Evolutionary conservation across 2,888 invertebrate species (phyloP), one percentile per base, ranked within the genome.

Genomic region (Tholera decimalis): DNA sequence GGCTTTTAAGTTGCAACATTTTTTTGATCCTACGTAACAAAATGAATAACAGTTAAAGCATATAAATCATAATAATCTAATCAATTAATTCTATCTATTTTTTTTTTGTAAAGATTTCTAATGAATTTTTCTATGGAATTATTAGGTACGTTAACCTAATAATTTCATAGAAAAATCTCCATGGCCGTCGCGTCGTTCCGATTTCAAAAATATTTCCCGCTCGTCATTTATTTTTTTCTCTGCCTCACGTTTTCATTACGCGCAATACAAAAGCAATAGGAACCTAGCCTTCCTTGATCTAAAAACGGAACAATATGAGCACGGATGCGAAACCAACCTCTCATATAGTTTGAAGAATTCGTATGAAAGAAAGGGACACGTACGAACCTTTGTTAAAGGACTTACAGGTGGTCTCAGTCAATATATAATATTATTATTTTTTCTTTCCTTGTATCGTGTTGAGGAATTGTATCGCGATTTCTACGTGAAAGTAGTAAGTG

Each of bases 401-500:
- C 24, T 63, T 64, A 66, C 56, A 72, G 49, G 59, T 60, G 47
- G 41, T 67, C 46, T n/a, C 37, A 59, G 60, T 60, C 41, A 71
- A 55, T 37, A 39, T 3, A 33, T 20, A 33, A 33, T 47, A 47
- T 33, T 41, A 43, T n/a, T 30, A 28, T 28, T 53, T 53, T 60
- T 60, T 41, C 33, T 15, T 9, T 24, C 9, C 35, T 46, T 28
- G 4, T 49, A 28, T 44, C 50, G 33, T 65, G 43, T 54, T 30
- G 47, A 44, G 44, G 47, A 69, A 83, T 66, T 75, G 69, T 83
- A 83, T 79, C 79, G 80, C 65, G 75, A 71, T 75, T 80, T 84
- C 80, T 79, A 82, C 80, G 89, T 80, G 92, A 92, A 91, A 93
- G 92, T 88, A 83, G 79, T 81, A 53, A 64, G 53, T 77, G 77